Evolutionary conservation across 2,888 invertebrate genomes (phyloP).

Genomic region (Calliphora vomitoria): DNA sequence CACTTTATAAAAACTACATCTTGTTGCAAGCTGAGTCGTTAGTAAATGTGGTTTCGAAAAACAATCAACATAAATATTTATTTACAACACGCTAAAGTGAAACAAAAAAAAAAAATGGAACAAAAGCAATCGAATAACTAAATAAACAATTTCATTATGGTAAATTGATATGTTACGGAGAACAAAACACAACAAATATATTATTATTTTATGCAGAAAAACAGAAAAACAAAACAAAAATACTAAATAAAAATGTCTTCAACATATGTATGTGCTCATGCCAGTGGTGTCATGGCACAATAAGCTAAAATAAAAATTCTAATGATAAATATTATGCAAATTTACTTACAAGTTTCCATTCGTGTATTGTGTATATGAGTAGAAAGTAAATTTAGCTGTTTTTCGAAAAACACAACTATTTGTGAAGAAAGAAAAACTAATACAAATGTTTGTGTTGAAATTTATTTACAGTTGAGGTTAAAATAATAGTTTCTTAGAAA

Average conservation of each 20-base stretch:
- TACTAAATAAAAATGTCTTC: constrained; percentile 19
- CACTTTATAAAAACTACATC: not conserved
- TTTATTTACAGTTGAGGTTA: too few relatives aligned
- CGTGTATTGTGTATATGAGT: too few relatives aligned
- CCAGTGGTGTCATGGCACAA: not conserved
- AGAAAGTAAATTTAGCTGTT: too few relatives aligned
- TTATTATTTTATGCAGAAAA: not conserved
- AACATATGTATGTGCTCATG: constrained; percentile 43
- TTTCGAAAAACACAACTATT: too few relatives aligned
- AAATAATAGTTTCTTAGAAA: too few relatives aligned
- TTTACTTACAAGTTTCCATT: not conserved
- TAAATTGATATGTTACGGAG: constrained; percentile 7
- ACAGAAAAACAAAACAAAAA: not conserved
- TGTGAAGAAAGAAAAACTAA: too few relatives aligned
- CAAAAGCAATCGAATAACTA: constrained; percentile 6
- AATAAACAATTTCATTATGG: constrained; percentile 32
- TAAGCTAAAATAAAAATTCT: constrained; percentile 2
- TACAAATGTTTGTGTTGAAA: too few relatives aligned
- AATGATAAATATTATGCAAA: constrained; percentile 50
- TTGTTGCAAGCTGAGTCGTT: not conserved
- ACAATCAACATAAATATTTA: constrained; percentile 28
- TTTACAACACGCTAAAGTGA: constrained; percentile 1
- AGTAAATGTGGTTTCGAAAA: not conserved
- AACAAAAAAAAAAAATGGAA: not conserved
- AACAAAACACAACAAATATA: not conserved